Evolutionary conservation across 2,797 vertebrate genomes (phyloP).

Genomic region (Acanthurus leucopareius): DNA sequence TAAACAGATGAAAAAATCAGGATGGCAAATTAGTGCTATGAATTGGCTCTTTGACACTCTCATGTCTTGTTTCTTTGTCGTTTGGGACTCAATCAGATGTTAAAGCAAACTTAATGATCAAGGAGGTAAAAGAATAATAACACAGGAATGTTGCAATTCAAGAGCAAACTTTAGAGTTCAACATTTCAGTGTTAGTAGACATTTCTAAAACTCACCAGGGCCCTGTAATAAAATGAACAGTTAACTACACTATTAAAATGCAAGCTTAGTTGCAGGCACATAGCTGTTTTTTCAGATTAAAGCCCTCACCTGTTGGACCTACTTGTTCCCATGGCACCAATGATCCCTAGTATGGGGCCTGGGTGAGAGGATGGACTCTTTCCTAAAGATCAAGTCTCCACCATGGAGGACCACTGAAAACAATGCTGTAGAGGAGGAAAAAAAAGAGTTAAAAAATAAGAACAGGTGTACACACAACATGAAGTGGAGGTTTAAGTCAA

Average conservation of each 20-base stretch:
- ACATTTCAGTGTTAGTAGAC: no score
- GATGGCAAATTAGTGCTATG: background rate
- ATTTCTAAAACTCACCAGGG: background rate
- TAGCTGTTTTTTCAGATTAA: background rate
- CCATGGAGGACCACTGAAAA: constrained; percentile 35
- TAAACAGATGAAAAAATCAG: background rate
- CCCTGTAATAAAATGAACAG: background rate
- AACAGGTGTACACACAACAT: background rate
- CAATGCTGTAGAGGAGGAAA: constrained; percentile 41
- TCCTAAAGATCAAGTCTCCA: constrained; percentile 64
- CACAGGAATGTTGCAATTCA: background rate
- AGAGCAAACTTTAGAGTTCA: background rate
- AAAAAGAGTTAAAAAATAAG: constrained; percentile 4
- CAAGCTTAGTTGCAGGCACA: no score
- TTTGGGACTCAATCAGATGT: background rate
- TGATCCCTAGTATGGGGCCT: constrained; percentile 50
- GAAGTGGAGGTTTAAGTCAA: background rate
- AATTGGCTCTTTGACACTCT: background rate
- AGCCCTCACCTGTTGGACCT: constrained; percentile 86
- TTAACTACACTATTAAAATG: background rate
- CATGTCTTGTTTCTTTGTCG: constrained; percentile 4
- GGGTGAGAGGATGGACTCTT: constrained; percentile 47
- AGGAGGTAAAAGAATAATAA: background rate
- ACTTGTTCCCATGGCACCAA: constrained; percentile 87
- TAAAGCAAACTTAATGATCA: background rate